Evolutionary conservation across 2,888 invertebrate species (phyloP).

Genomic region (Calliopum simillimum): DNA sequence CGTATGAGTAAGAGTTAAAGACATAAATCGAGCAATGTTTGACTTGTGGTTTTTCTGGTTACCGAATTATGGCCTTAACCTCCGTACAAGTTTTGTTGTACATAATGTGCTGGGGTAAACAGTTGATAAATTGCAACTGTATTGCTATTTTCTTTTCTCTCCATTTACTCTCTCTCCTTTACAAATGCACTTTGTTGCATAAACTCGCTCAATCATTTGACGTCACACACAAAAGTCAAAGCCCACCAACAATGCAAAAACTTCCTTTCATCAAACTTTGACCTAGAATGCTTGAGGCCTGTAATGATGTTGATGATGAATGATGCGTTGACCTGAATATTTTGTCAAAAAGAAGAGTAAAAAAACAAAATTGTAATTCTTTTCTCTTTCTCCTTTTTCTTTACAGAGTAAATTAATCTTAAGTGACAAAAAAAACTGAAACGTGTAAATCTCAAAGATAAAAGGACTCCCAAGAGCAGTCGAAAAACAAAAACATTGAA

Average conservation of each 20-base stretch:
- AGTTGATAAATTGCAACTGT: too few relatives aligned
- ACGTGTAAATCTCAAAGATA: background rate
- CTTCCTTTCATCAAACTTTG: slow-evolving; percentile 40
- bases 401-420: background rate
- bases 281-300: slow-evolving; percentile 47
- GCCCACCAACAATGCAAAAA: background rate
- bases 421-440: background rate
- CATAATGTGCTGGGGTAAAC: too few relatives aligned
- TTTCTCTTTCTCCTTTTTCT: slow-evolving; percentile 1
- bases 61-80: too few relatives aligned
- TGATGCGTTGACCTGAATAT: slow-evolving; percentile 42
- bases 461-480: background rate
- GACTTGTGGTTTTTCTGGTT: too few relatives aligned
- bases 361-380: background rate
- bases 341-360: background rate
- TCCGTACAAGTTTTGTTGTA: too few relatives aligned
- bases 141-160: too few relatives aligned
- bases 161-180: background rate
- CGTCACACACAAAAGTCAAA: background rate
- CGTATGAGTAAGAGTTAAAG: too few relatives aligned
- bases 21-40: too few relatives aligned
- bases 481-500: background rate
- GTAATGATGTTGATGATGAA: slow-evolving; percentile 24
- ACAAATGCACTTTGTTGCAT: background rate
- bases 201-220: background rate